A percentile compares a stretch with the other conserved stretches of the same genome.
Evolutionary conservation across 2,888 invertebrate genomes (phyloP).

Genomic region (Xestia c-nigrum): DNA sequence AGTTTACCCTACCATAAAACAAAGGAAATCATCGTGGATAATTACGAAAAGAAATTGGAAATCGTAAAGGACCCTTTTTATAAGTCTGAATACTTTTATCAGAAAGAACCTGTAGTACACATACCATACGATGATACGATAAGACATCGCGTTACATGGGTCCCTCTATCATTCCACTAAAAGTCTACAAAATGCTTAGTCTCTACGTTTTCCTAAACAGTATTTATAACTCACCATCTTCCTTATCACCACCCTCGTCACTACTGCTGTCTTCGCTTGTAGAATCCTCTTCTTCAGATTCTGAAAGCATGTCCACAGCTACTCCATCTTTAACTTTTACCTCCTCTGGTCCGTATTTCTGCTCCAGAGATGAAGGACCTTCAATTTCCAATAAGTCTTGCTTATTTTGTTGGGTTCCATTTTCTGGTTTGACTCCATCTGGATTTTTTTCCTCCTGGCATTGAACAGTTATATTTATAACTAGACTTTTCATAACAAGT

Average conservation of each 20-base stretch:
- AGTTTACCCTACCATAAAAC: background rate
- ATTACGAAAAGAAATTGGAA: background rate
- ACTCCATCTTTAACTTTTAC: slow-evolving; percentile 75
- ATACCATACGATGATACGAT: background rate
- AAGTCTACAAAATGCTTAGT: background rate
- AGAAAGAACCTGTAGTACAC: background rate
- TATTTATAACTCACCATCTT: slow-evolving; percentile 53
- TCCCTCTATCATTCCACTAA: background rate
- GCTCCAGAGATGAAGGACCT: slow-evolving; percentile 66
- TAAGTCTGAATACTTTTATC: background rate
- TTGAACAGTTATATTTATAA: background rate
- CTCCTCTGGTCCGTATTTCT: slow-evolving; percentile 67
- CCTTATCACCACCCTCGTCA: slow-evolving; percentile 68
- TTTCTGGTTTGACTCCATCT: slow-evolving; percentile 37
- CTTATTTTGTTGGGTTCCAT: slow-evolving; percentile 25
- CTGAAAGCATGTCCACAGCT: slow-evolving; percentile 79
- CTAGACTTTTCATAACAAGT: background rate
- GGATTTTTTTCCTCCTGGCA: slow-evolving; percentile 62
- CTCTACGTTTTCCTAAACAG: background rate
- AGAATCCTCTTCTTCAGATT: slow-evolving; percentile 81
- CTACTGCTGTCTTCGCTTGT: slow-evolving; percentile 79
- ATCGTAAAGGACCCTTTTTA: background rate
- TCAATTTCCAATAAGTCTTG: slow-evolving; percentile 59
- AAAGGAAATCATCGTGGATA: background rate
- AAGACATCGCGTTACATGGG: background rate